Evolutionary conservation across 2,888 invertebrate species (phyloP), one percentile per base, ranked within the genome.

Genomic region (Petrophora chlorosata): DNA sequence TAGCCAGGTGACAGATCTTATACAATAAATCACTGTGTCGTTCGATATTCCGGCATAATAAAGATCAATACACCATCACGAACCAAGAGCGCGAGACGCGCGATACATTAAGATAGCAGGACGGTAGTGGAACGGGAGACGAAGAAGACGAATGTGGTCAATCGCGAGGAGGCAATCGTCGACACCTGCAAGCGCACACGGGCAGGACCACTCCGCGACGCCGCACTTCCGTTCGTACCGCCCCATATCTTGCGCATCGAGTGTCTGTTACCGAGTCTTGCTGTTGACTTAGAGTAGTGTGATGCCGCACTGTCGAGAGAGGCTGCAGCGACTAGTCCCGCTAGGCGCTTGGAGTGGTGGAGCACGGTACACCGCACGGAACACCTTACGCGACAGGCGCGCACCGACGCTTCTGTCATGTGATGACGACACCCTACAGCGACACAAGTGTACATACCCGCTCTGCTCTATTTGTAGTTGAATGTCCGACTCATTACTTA

Each of bases 281-380:
- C 81, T 88, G 84, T 88, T 86, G 73, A 84, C 67, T 82, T 89
- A 87, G 89, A 72, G 83, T 89, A 89, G 88, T 89, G 86, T 86
- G 73, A 82, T 88, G 88, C 81, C 79, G 84, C 86, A 88, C 87
- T 48, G 70, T 75, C 70, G 75, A 74, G 65, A 67, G 78, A 73
- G 77, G 79, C 80, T 79, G 79, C 79, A 76, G 76, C 72, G 78
- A 72, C 72, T 85, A 81, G 82, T 75, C 65, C 63, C 79, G 71
- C 64, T 85, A 85, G 80, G 74, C 76, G 88, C 89, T 88, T 88
- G 75, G 79, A 79, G 80, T 74, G 82, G 79, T 79, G 82, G 67
- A 76, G 85, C 83, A 82, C 84, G 79, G 76, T 71, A 74, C 77
- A 72, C 77, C 76, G 78, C 83, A 74, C 71, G 78, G 79, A 89